Conservation (phyloP, 2,113 vertebrate species). For the Hiodon alosoides region DNA sequence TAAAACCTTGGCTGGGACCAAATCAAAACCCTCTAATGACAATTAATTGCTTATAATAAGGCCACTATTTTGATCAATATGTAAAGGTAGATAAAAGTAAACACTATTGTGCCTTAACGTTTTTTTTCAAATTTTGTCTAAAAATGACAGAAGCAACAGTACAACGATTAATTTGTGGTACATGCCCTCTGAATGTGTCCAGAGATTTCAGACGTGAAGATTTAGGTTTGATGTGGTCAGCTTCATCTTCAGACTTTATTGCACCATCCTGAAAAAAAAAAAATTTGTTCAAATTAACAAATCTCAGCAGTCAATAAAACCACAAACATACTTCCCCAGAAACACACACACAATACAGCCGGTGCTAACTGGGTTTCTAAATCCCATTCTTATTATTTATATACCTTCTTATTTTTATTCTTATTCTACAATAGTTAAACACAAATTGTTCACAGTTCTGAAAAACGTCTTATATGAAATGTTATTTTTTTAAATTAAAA, state of each 20-base stretch:
- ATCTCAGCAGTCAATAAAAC: not conserved
- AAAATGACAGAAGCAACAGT: not conserved
- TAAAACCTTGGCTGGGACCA: too few relatives aligned
- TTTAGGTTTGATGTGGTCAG: constrained; percentile 31
- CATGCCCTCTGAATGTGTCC: constrained; percentile 62
- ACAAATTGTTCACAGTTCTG: too few relatives aligned
- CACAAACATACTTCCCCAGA: not conserved
- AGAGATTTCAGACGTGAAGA: constrained; percentile 51
- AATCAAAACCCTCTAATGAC: too few relatives aligned
- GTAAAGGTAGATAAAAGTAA: too few relatives aligned
- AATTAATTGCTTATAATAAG: too few relatives aligned
- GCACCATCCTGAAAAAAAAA: constrained; percentile 24
- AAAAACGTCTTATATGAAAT: too few relatives aligned
- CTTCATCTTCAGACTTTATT: constrained; percentile 22
- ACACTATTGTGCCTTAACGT: too few relatives aligned
- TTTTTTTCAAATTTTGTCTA: too few relatives aligned
- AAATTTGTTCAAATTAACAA: not conserved
- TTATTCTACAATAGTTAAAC: not conserved
- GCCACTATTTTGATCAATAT: too few relatives aligned
- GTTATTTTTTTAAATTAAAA: too few relatives aligned
- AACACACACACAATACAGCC: not conserved
- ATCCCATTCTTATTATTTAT: not conserved
- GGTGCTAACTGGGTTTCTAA: not conserved
- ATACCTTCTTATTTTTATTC: not conserved
- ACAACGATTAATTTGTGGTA: constrained; percentile 28